Percentiles rank a stretch among this genome's conserved stretches.
Evolutionary conservation across 37 sponge, comb jelly and placozoan genomes (phyloP).

Genomic region (Oopsacas minuta): DNA sequence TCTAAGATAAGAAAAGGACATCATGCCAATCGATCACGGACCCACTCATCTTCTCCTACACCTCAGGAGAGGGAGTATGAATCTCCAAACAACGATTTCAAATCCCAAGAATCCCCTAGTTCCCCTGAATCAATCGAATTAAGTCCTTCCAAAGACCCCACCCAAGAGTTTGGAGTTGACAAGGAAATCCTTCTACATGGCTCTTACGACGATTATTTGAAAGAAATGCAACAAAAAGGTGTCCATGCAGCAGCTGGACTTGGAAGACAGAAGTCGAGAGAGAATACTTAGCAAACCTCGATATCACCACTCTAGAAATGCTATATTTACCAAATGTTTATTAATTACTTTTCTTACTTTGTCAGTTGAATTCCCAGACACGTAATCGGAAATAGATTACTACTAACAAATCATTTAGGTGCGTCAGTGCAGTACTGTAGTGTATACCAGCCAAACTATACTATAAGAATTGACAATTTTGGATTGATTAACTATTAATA

Average conservation of each 20-base stretch:
- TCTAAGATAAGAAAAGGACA: background rate
- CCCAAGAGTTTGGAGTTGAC: background rate
- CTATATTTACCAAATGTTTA: constrained; percentile 18
- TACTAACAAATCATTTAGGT: background rate
- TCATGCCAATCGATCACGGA: background rate
- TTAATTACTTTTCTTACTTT: constrained; percentile 20
- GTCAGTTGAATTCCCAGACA: constrained; percentile 15
- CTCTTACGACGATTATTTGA: constrained; percentile 16
- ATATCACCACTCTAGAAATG: constrained; percentile 20
- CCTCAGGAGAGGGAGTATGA: background rate
- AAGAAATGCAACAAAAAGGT: constrained; percentile 6
- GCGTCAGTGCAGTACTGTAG: no score
- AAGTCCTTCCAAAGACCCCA: constrained; percentile 5
- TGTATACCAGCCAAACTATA: background rate
- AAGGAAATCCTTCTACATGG: background rate
- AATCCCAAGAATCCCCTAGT: background rate
- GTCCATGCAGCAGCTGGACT: background rate
- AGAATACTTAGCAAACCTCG: background rate
- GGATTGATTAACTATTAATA: background rate
- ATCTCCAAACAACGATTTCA: background rate
- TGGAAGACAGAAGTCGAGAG: background rate
- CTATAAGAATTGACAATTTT: constrained; percentile 4
- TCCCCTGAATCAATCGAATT: background rate
- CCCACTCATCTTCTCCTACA: background rate
- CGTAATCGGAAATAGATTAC: constrained; percentile 8